Evolutionary conservation across 1,140 invertebrate genomes (phyloP).

Genomic region (Drosophila watanabei): DNA sequence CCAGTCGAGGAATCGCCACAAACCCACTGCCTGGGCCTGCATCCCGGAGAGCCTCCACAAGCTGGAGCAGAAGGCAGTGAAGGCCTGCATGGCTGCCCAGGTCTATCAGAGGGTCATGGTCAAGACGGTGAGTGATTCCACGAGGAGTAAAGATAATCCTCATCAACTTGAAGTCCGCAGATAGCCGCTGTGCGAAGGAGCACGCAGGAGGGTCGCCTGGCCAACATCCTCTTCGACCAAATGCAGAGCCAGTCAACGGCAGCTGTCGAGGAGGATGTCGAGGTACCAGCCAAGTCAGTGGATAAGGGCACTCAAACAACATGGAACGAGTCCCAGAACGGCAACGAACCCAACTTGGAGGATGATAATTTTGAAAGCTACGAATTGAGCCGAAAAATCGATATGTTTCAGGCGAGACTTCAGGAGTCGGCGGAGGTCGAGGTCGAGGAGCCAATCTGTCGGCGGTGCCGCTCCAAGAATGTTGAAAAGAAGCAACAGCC

Average conservation of each 20-base stretch:
- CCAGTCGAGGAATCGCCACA: constrained; percentile 65
- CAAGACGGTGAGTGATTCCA: constrained; percentile 56
- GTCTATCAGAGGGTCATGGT: constrained; percentile 79
- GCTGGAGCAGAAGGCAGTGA: constrained; percentile 65
- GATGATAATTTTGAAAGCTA: constrained; percentile 30
- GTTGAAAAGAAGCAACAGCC: neutral
- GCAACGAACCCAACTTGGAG: constrained; percentile 4
- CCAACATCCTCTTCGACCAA: constrained; percentile 55
- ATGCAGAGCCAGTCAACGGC: constrained; percentile 47
- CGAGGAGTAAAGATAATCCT: neutral
- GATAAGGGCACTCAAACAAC: constrained; percentile 66
- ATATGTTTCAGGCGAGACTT: constrained; percentile 69
- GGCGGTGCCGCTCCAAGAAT: constrained; percentile 12
- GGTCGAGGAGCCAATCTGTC: neutral
- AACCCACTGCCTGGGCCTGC: constrained; percentile 60
- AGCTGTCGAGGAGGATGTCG: constrained; percentile 4
- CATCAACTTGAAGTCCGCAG: constrained; percentile 16
- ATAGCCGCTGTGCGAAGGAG: constrained; percentile 64
- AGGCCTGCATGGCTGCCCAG: constrained; percentile 68
- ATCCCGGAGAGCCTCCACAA: constrained; percentile 55
- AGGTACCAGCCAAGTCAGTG: neutral
- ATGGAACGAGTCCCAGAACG: constrained; percentile 5
- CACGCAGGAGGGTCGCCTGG: constrained; percentile 63
- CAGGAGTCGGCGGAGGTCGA: neutral
- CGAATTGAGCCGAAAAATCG: constrained; percentile 71